These are phyloP conservation scores for Hirundo rustica DNA, from an alignment of 2,797 vertebrate genomes.

Conservation along the genomic window DNA sequence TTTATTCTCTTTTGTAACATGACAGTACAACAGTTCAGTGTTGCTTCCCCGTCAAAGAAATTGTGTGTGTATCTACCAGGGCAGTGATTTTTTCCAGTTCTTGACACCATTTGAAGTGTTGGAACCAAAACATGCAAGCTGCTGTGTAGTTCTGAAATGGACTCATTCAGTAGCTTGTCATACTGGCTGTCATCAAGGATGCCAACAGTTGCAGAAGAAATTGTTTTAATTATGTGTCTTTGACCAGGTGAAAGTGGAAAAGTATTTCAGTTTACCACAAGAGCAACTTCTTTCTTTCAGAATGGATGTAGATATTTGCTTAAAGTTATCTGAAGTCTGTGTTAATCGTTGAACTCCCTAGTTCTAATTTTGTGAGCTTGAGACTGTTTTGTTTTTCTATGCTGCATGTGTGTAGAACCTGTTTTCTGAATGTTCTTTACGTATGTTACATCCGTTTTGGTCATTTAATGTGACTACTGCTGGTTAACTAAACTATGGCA, in stretches of 20 bases:
- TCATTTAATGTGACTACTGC: conserved; percentile 27
- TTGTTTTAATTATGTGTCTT: background rate
- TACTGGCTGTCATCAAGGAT: background rate
- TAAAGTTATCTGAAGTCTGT: conserved; percentile 51
- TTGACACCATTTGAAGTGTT: background rate
- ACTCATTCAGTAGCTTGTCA: background rate
- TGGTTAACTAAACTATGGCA: background rate
- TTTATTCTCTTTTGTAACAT: background rate
- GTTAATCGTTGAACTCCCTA: conserved; percentile 29
- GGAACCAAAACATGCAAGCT: background rate
- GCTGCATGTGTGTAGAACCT: conserved; percentile 63
- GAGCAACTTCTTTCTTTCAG: conserved; percentile 64
- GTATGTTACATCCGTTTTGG: conserved; percentile 49
- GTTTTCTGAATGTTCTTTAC: conserved; percentile 51
- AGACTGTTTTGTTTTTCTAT: conserved; percentile 32
- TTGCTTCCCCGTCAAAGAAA: conserved; percentile 6
- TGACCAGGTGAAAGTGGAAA: background rate
- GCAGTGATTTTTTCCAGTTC: background rate
- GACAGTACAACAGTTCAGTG: background rate
- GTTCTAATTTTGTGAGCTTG: conserved; percentile 55
- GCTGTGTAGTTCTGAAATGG: background rate
- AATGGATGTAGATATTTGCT: conserved; percentile 67
- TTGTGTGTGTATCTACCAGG: background rate
- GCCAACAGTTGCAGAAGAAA: background rate
- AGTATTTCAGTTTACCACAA: conserved; percentile 52